These are phyloP conservation scores for Platalea minor DNA, from an alignment of 2,797 vertebrate genomes.

Conservation along the genomic window DNA sequence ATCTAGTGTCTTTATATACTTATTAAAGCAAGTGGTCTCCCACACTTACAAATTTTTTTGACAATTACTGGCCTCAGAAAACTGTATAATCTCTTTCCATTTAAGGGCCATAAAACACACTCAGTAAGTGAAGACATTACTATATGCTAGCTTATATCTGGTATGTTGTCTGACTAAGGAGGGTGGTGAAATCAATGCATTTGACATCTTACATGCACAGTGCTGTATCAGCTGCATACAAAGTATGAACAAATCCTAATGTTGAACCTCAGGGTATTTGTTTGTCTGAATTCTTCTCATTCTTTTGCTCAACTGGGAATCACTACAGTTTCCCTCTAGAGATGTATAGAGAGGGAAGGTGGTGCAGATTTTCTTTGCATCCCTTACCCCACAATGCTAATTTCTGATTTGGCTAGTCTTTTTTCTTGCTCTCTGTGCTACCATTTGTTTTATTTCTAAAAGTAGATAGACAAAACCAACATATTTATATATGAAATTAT, in stretches of 20 bases:
- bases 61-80: background rate
- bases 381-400: rapidly evolving
- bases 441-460: background rate
- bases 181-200: background rate
- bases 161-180: background rate
- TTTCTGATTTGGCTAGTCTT: background rate
- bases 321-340: background rate
- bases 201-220: background rate
- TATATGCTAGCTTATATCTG: background rate
- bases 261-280: background rate
- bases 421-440: background rate
- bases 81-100: background rate
- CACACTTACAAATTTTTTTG: background rate
- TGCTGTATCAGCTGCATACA: background rate
- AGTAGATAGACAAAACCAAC: background rate
- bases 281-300: background rate
- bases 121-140: background rate
- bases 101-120: background rate
- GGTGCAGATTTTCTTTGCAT: background rate
- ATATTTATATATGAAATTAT: background rate
- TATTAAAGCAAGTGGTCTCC: background rate
- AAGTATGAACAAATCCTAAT: background rate
- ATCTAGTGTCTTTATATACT: background rate
- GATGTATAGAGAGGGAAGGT: background rate
- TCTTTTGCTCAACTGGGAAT: background rate